phyloP scores from a whole-genome alignment of 2,797 vertebrate species.

The Chiroxiphia lanceolata region DNA sequence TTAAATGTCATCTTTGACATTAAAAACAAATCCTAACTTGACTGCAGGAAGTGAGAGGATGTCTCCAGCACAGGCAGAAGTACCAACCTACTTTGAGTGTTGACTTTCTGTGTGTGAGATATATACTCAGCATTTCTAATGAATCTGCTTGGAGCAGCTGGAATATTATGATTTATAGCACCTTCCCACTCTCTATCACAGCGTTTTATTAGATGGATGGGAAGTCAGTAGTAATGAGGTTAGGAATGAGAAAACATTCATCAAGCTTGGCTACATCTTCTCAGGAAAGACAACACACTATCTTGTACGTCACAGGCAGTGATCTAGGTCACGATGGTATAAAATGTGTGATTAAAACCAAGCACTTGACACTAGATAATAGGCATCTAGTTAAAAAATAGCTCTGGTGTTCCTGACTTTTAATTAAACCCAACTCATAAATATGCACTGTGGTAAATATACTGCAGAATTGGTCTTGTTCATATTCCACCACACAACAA shows the following conservation, averaged over 20 bases:
- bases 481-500: conserved; percentile 78
- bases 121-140: conserved; percentile 84
- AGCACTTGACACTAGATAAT: conserved; percentile 82
- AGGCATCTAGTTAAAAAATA: conserved; percentile 81
- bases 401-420: conserved; percentile 73
- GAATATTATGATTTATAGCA: conserved; percentile 86
- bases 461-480: conserved; percentile 75
- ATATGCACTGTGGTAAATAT: conserved; percentile 78
- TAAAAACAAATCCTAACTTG: conserved; percentile 54
- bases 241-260: conserved; percentile 87
- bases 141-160: conserved; percentile 79
- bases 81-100: conserved; percentile 70
- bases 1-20: conserved; percentile 48
- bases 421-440: conserved; percentile 83
- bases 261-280: conserved; percentile 81
- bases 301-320: conserved; percentile 80
- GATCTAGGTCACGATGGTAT: conserved; percentile 82
- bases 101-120: conserved; percentile 77
- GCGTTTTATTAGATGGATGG: conserved; percentile 88
- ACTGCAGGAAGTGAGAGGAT: not conserved
- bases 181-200: conserved; percentile 82
- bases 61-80: conserved; percentile 37
- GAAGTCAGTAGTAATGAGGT: conserved; percentile 86
- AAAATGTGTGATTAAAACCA: conserved; percentile 84
- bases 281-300: conserved; percentile 80